Base-by-base conservation (phyloP, 2,888 invertebrate species). In the Chydorus sphaericus region DNA sequence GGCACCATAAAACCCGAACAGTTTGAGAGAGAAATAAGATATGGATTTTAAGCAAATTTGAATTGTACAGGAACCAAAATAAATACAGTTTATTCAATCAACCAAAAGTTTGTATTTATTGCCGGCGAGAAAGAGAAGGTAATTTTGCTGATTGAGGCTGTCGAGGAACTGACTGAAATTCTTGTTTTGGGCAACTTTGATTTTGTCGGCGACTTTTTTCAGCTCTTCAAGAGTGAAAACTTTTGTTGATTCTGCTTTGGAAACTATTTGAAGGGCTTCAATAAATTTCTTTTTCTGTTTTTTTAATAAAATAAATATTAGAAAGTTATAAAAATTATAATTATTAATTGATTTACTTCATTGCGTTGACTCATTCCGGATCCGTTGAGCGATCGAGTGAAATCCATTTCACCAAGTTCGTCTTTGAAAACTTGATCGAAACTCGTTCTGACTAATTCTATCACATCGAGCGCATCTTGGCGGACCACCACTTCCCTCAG, bases 1-100 rank as follows among this genome's bases (percentile, higher is more conserved):
- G 97, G 97, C 1, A 88, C 94, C 1, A 72, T 96, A 16, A 91
- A 86, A 61, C 87, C 92, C 1, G 92, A 96, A 68, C 90, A 97
- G 66, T 85, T 98, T 68, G 90, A 96, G 68, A 78, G 79, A 59
- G 86, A 94, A 73, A 77, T 93, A 60, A 61, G 65, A 54, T 67
- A 63, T 60, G 64, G 67, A 39, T 16, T 37, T 23, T 51, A 39
- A 56, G 26, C 1, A 20, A 7, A 33, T 33, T 14, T 14, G 33
- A 33, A n/a, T n/a, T n/a, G n/a, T n/a, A n/a, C n/a, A n/a, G n/a
- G n/a, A n/a, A n/a, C n/a, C n/a, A n/a, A n/a, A n/a, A n/a, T n/a
- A n/a, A n/a, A n/a, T n/a, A n/a, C n/a, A n/a, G n/a, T 60, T 76
- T 71, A 57, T 26, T 44, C 20, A 44, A 44, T 3, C 18, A 26